Evolutionary conservation across 2,888 invertebrate genomes (phyloP).

Genomic region (Lamellibrachia satsuma): DNA sequence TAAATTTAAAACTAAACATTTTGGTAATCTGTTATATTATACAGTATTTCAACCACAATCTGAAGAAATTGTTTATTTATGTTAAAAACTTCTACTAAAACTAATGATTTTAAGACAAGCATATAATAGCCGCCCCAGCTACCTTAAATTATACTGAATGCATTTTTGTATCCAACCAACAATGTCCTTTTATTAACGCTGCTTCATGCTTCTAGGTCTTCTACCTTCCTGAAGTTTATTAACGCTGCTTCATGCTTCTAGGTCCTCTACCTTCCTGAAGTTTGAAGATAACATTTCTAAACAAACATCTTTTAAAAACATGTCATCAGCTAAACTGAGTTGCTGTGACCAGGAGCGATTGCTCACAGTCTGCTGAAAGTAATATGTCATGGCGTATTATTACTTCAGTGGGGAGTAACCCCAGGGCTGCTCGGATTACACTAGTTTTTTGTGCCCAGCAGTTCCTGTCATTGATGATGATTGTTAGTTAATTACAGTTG

Average conservation of each 20-base stretch:
- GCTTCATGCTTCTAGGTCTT: background rate
- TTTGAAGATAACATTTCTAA: background rate
- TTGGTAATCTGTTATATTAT: too few relatives aligned
- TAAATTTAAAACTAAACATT: too few relatives aligned
- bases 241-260: background rate
- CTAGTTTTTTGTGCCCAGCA: background rate
- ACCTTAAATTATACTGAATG: background rate
- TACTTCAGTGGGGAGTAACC: background rate
- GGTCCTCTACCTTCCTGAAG: background rate
- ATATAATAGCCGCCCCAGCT: too few relatives aligned
- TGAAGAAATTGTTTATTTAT: too few relatives aligned
- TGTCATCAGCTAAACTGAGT: background rate
- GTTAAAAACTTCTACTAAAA: too few relatives aligned
- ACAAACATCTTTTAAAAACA: too few relatives aligned
- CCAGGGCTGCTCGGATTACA: background rate
- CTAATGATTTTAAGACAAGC: too few relatives aligned
- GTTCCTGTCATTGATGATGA: background rate
- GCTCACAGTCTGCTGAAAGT: background rate
- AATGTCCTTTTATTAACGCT: background rate
- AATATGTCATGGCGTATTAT: background rate
- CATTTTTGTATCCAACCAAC: background rate
- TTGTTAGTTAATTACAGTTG: background rate
- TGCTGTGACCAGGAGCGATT: background rate
- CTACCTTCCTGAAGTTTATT: background rate
- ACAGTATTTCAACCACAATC: too few relatives aligned